Evolutionary conservation across 2,113 vertebrate species (phyloP), one percentile per base, ranked within the genome.

Genomic region (Colossoma macropomum): DNA sequence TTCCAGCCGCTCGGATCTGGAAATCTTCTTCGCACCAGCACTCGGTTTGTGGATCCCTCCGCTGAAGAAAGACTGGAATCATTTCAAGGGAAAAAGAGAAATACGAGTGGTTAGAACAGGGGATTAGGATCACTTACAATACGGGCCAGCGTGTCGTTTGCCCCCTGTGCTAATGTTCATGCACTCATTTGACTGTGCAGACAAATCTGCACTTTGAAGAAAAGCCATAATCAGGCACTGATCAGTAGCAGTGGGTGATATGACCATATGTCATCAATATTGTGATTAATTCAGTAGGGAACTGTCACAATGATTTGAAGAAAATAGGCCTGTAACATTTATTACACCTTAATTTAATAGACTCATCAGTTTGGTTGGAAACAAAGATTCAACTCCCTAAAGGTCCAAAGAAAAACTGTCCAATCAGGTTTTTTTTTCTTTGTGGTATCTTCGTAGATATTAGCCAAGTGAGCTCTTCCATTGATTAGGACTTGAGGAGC

Each of bases 21-120:
- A 91, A 79, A 87, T 89, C 90, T 88, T 87, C 82, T 87, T 77
- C 72, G 69, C 84, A 84, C 89, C 77, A 84, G 12, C 84, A 83
- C 73, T 59, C 62, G 66, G 85, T 79, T 86, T 80, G 77, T 50
- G 79, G 82, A 83, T 87, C 79, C 28, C 63, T 81, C 79, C 63
- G 65, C 75, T 28, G 63, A 87, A 85, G 84, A 87, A 87, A 52
- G 76, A 82, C 84, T 77, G 80, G 89, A 90, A 87, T 85, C 54
- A 84, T 74, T 84, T 52, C 60, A 72, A 81, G 79, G 84, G 76
- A 74, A 82, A 80, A 82, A 75, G 70, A 28, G 75, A 63, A 86
- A 77, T 71, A 79, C 72, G 63, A 87, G 89, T 84, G 85, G 86
- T 89, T 82, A 68, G 81, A 86, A 25, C 68, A 75, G 81, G 15